These are phyloP conservation scores for Ormyrus thymus DNA, from an alignment of 2,888 invertebrate genomes.

Conservation along the genomic window DNA sequence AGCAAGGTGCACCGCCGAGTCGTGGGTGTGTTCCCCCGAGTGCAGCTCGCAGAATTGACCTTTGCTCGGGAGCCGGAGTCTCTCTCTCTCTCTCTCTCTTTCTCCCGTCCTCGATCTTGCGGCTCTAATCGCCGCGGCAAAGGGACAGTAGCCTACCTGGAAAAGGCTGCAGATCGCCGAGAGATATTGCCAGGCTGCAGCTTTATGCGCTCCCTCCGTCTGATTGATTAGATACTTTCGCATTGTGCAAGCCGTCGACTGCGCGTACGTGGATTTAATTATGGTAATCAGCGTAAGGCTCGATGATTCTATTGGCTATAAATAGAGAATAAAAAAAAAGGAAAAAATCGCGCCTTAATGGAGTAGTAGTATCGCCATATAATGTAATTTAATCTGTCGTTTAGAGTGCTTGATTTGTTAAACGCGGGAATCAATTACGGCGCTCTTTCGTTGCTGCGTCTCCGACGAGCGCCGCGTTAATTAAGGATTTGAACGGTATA, in stretches of 20 bases:
- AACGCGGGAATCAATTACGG: slow-evolving; percentile 20
- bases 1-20: slow-evolving; percentile 17
- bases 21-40: slow-evolving; percentile 29
- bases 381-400: slow-evolving; percentile 38
- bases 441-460: neutral
- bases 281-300: slow-evolving; percentile 33
- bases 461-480: neutral
- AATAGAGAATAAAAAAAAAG: slow-evolving; percentile 36
- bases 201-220: neutral
- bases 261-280: slow-evolving; percentile 36
- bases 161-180: slow-evolving; percentile 26
- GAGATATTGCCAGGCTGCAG: slow-evolving; percentile 13
- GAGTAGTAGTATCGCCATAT: slow-evolving; percentile 24
- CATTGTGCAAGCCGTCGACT: neutral
- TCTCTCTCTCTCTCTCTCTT: neutral
- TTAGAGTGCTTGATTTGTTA: slow-evolving; percentile 22
- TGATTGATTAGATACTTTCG: slow-evolving; percentile 49
- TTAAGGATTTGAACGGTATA: slow-evolving; percentile 11
- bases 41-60: slow-evolving; percentile 39
- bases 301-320: slow-evolving; percentile 21
- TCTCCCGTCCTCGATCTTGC: slow-evolving; percentile 13
- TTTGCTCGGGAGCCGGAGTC: slow-evolving; percentile 15
- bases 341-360: slow-evolving; percentile 4
- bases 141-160: neutral
- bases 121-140: neutral